Base-by-base conservation (phyloP, 2,888 invertebrate genomes). In the Synanthedon formicaeformis region DNA sequence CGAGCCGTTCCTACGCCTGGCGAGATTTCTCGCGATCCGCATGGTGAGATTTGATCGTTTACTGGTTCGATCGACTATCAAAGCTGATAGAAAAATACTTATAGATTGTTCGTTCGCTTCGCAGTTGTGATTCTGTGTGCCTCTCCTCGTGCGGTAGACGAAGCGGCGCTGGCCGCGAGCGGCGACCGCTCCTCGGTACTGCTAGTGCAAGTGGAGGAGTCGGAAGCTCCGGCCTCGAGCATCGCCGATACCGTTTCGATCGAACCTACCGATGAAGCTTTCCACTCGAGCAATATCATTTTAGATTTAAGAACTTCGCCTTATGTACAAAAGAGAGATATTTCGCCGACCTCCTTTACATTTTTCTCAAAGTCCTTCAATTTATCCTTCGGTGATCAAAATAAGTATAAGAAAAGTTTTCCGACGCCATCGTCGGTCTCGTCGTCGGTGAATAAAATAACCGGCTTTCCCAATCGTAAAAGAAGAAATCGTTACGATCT, bases 91-190 rank as follows among this genome's bases (percentile, higher is more conserved):
- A 4, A 45, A 45, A 45, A 45, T 45, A n/a, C 13, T 4, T 2
- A 45, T 6, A 6, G 14, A n/a, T 12, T 12, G 14, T 45, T 6
- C 13, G 8, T 45, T 14, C 45, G 8, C 23, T 18, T 49, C 23
- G 49, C 68, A 75, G 77, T 70, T 50, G 67, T 70, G 56, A 63
- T 75, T 53, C 52, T 65, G 53, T 77, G 75, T 56, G 63, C 63
- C 53, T 62, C 67, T 4, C 57, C 55, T 2, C 52, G 41, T 4
- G 57, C 50, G 4, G 58, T 55, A 4, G 57, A 50, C 27, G 50
- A 23, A 41, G 53, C 54, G 54, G 49, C 52, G 55, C 45, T 50
- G 55, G 54, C 41, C 57, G 53, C 50, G 34, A 53, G 54, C 51
- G 52, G 53, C 40, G 56, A 55, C 18, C 66, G 62, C 16, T 69